phyloP scores from a whole-genome alignment of 2,113 vertebrate species.

The Agapornis roseicollis region DNA sequence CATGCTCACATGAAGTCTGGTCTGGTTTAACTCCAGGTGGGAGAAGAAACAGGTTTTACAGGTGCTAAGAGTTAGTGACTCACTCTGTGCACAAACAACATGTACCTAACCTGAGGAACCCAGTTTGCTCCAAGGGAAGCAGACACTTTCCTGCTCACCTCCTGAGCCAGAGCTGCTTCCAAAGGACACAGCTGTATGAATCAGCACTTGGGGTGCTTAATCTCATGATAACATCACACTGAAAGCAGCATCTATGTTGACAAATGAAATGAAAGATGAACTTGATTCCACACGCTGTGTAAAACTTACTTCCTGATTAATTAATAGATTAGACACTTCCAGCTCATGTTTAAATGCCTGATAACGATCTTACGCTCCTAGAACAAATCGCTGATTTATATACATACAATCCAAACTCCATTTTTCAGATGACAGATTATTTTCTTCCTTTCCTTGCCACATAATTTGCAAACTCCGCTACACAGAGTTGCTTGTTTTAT shows the following conservation, averaged over 20 bases:
- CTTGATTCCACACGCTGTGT: slow-evolving; percentile 25
- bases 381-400: slow-evolving; percentile 34
- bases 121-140: background rate
- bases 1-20: background rate
- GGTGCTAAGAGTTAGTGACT: background rate
- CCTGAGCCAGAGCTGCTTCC: background rate
- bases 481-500: slow-evolving; percentile 3
- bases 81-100: background rate
- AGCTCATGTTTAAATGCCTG: slow-evolving; percentile 29
- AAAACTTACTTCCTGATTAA: slow-evolving; percentile 45
- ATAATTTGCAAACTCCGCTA: slow-evolving; percentile 47
- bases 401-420: slow-evolving; percentile 17
- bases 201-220: background rate
- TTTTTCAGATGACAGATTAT: slow-evolving; percentile 54
- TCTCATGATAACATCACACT: background rate
- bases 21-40: background rate
- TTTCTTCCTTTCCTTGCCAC: slow-evolving; percentile 43
- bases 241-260: background rate
- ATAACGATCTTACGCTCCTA: slow-evolving; percentile 11
- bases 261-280: slow-evolving; percentile 42
- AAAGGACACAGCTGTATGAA: background rate
- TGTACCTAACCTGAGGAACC: rapidly evolving
- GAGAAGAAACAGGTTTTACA: background rate
- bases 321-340: slow-evolving; percentile 43
- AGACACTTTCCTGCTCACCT: background rate